Base-by-base conservation (phyloP, 2,113 vertebrate species). In the Dolichallabes microphthalmus region DNA sequence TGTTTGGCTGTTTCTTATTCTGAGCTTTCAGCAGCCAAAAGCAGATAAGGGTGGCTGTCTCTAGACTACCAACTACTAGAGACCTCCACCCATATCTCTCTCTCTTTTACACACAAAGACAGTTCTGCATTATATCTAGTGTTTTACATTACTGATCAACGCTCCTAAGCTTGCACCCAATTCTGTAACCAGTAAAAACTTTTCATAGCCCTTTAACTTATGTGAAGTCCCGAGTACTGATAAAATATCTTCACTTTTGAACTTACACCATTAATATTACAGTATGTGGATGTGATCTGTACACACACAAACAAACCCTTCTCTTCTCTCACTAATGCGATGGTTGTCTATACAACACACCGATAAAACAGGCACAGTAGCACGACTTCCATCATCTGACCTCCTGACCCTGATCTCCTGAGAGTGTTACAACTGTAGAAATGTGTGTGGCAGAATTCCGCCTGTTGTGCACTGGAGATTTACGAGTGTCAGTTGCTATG, bases 1-100 rank as follows among this genome's bases (percentile, higher is more conserved):
- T n/a, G n/a, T n/a, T n/a, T n/a, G 88, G 90, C 84, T 1, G 68
- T 90, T 92, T 92, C 92, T 90, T 93, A 87, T 84, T 90, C 85
- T 90, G 55, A 78, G 90, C 87, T 87, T 88, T 89, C 39, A 45
- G 45, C 45, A 45, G 45, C 7, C 45, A 6, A 45, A 7, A 45
- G 45, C 45, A 45, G 45, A 45, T 45, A 45, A 45, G 45, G 7
- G 7, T 45, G 45, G 45, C 45, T 6, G 7, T 45, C 45, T 45
- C 6, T 35, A 2, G 32, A 35, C 32, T 35, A 35, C 32, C 32
- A 35, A 35, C 32, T 35, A 35, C 89, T 88, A 63, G 84, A 35
- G 73, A 82, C 81, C 83, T 87, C 71, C 74, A 81, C 61, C 7
- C 89, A 61, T 55, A 19, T 17, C 19, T 25, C 20, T n/a, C 50